A percentile compares a stretch with the other conserved stretches of the same genome.
Conservation (phyloP, 1,140 invertebrate genomes). For the Cyrtorhinus lividipennis region DNA sequence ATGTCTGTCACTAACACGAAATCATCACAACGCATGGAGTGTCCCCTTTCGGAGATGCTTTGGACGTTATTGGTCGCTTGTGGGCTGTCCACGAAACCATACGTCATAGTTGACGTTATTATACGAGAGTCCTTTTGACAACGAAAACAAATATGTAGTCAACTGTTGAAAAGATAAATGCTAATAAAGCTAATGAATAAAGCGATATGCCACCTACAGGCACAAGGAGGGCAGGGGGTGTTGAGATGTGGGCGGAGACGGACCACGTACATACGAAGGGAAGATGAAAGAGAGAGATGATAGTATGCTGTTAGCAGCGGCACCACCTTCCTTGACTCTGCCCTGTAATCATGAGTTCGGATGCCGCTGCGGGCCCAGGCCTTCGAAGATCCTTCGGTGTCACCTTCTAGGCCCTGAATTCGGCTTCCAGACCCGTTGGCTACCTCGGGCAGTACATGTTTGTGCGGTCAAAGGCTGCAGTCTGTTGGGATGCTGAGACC, state of each 20-base stretch:
- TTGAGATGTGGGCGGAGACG: slow-evolving; percentile 4
- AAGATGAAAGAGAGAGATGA: slow-evolving; percentile 9
- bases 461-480: too few relatives aligned
- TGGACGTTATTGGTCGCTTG: too few relatives aligned
- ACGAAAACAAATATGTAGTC: slow-evolving; percentile 2
- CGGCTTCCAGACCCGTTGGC: neutral
- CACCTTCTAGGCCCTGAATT: neutral
- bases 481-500: too few relatives aligned
- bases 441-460: too few relatives aligned
- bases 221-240: neutral
- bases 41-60: too few relatives aligned
- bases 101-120: too few relatives aligned
- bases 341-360: slow-evolving; percentile 5
- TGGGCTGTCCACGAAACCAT: too few relatives aligned
- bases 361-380: neutral
- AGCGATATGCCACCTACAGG: slow-evolving; percentile 6
- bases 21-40: too few relatives aligned
- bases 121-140: neutral
- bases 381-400: neutral
- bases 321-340: slow-evolving; percentile 1
- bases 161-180: neutral
- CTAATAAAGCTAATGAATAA: slow-evolving; percentile 9
- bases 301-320: slow-evolving; percentile 9
- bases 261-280: slow-evolving; percentile 4
- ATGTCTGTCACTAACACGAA: too few relatives aligned